Base-by-base conservation (phyloP, 2,797 vertebrate species). In the Heteromormyrus szaboi region DNA sequence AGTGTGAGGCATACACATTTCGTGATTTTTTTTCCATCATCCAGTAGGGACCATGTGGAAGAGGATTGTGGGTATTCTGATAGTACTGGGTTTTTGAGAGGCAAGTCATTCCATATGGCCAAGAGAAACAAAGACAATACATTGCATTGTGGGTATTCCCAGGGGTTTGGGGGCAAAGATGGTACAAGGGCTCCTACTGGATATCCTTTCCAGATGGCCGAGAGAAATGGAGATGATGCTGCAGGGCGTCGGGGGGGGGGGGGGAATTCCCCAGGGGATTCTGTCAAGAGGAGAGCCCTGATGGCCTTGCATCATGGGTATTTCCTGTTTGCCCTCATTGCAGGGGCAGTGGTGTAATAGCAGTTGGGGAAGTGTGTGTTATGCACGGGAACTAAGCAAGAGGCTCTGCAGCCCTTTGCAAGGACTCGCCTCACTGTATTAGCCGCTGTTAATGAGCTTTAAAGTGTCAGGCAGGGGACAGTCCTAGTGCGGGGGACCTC, bases 391-490 rank as follows among this genome's bases (percentile, higher is more conserved):
- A 48, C 86, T 89, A 19, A 85, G 84, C 6, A 54, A 84, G 54
- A 72, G 62, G 83, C 59, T 51, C 87, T 44, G 85, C 53, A 6
- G 53, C 79, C 85, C 59, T 84, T 48, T 53, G n/a, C 88, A 29
- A 48, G 85, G 51, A 89, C 86, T 88, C 50, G 53, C 51, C 86
- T 89, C 56, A 51, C 81, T 54, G 56, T 76, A 50, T 87, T 84
- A 87, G 56, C 72, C 14, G 9, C 37, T 76, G 72, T 41, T 88
- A 89, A 89, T 88, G 89, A 84, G 89, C 37, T 85, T 59, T 51
- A 86, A 88, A 79, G 53, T 85, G 89, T 89, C 86, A 68, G 76
- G 79, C 33, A 19, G 76, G 53, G 86, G 56, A 59, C 84, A 29
- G 84, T 14, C 2, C 11, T 4, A 14, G 4, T 53, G 84, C 14